Percentiles rank a stretch among this genome's conserved stretches.
Conservation (phyloP, 2,888 invertebrate species). For the Mythimna impura region DNA sequence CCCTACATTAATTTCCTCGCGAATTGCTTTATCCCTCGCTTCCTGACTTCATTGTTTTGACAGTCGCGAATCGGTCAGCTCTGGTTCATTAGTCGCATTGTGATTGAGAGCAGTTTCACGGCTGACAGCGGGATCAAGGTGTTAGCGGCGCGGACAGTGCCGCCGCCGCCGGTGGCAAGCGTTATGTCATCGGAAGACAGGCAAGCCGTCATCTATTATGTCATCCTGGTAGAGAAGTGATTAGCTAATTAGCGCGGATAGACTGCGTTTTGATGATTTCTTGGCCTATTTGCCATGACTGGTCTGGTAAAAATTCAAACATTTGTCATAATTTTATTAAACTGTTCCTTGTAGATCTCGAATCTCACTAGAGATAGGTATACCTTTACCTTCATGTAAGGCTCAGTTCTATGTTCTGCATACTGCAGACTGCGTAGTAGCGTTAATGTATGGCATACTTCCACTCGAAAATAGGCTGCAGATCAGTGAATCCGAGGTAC, state of each 20-base stretch:
- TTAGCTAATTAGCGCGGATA: background rate
- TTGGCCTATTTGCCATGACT: background rate
- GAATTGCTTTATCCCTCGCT: slow-evolving; percentile 16
- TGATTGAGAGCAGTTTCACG: slow-evolving; percentile 52
- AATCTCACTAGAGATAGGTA: too few relatives aligned
- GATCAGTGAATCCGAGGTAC: slow-evolving; percentile 6
- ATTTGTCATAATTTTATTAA: too few relatives aligned
- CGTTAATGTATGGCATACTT: too few relatives aligned
- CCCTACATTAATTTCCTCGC: background rate
- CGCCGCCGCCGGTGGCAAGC: slow-evolving; percentile 4
- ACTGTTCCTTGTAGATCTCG: too few relatives aligned
- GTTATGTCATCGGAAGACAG: slow-evolving; percentile 3
- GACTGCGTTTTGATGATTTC: slow-evolving; percentile 8
- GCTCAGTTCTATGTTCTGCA: too few relatives aligned
- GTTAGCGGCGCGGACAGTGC: slow-evolving; percentile 8
- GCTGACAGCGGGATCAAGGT: slow-evolving; percentile 48
- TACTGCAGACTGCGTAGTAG: too few relatives aligned
- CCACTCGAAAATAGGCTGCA: slow-evolving; percentile 4
- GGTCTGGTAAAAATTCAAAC: too few relatives aligned
- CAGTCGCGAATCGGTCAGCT: slow-evolving; percentile 27
- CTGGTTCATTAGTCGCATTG: slow-evolving; percentile 37
- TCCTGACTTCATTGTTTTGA: slow-evolving; percentile 32
- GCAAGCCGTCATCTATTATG: background rate
- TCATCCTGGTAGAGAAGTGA: background rate
- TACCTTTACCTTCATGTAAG: too few relatives aligned